These are phyloP conservation scores for Notothenia coriiceps DNA, from an alignment of 2,113 vertebrate genomes.

Conservation along the genomic window DNA sequence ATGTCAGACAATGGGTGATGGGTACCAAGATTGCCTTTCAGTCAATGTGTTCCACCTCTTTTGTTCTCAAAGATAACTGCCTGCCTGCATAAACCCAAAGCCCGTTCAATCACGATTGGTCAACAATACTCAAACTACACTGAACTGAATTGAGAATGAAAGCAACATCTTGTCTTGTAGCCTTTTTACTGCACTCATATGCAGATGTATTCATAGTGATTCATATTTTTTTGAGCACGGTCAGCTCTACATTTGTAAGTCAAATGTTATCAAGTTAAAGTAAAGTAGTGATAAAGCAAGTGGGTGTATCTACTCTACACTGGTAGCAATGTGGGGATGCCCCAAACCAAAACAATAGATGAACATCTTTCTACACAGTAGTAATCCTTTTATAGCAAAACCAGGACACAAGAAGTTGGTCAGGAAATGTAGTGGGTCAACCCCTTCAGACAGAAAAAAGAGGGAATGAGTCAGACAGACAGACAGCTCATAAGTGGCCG, in stretches of 20 bases:
- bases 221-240: background rate
- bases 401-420: slow-evolving; percentile 43
- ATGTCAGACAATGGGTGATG: too few relatives aligned
- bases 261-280: too few relatives aligned
- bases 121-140: too few relatives aligned
- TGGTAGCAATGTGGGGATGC: background rate
- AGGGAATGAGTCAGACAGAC: slow-evolving; percentile 3
- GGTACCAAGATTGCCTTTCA: too few relatives aligned
- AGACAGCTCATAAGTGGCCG: slow-evolving; percentile 12
- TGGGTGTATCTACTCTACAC: background rate
- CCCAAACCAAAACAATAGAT: slow-evolving; percentile 16
- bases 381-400: slow-evolving; percentile 42
- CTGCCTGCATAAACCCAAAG: too few relatives aligned
- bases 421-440: slow-evolving; percentile 43
- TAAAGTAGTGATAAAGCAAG: background rate
- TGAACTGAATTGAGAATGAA: too few relatives aligned
- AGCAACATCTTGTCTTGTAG: too few relatives aligned
- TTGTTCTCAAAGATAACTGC: too few relatives aligned
- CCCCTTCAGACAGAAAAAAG: background rate
- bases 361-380: slow-evolving; percentile 23
- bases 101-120: too few relatives aligned
- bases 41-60: too few relatives aligned
- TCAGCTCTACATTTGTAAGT: background rate
- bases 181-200: too few relatives aligned
- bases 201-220: too few relatives aligned